Base-by-base conservation (phyloP, 2,888 invertebrate species). In the Orgyia antiqua region DNA sequence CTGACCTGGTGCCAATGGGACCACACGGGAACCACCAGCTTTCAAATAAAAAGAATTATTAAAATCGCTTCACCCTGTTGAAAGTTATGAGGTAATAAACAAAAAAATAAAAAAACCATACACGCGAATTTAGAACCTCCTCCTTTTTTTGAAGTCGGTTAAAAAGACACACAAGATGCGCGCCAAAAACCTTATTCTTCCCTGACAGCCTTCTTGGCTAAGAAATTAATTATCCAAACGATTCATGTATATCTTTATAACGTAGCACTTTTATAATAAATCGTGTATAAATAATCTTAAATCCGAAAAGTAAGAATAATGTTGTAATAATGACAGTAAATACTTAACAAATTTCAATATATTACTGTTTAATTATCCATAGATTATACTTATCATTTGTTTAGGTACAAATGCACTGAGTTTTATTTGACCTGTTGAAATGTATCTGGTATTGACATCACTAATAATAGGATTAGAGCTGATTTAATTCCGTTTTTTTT, bases 301-400 rank as follows among this genome's bases (percentile, higher is more conserved):
- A 65, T 70, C 65, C 61, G 67, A 70, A 71, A 76, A 79, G 79
- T 42, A 73, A 73, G 77, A 82, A 48, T 71, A 66, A 82, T 66
- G 74, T 58, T 42, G 47, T 70, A 68, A 69, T 82, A 79, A 82
- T 79, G 76, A 77, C 67, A 47, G 61, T 13, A 62, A 65, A 64
- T 66, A 69, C 68, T 71, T 74, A 74, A 75, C 64, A 74, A 66
- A 65, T n/a, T 63, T 62, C 76, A 72, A 82, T 83, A 80, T 78
- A 74, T 83, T 78, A 80, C 61, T 42, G 39, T 46, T 66, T 80
- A 80, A 80, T 83, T 80, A 80, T 78, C 73, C 48, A 80, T 83
- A 80, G 58, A 78, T 83, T 82, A 82, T 71, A 72, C 78, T 82
- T 83, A 82, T 76, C 74, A 17, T 45, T 29, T 34, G 47, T 38